Base-by-base conservation (phyloP, 2,113 vertebrate species). In the Aptenodytes forsteri region DNA sequence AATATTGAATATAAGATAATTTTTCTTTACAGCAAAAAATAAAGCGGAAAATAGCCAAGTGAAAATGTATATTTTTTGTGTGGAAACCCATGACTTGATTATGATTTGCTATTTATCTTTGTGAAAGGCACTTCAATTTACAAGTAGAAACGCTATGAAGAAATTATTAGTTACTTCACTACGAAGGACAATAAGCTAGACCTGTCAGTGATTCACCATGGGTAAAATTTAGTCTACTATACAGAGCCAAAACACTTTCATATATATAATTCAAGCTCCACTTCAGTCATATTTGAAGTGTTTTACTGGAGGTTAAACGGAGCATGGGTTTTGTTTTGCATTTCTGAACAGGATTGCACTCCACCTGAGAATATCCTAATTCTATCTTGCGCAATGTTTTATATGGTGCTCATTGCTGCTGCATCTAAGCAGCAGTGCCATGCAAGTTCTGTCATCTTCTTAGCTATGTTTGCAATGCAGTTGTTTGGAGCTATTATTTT, bases 271-370 rank as follows among this genome's bases (percentile, higher is more conserved):
- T 93, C 67, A 90, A 62, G 23, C 59, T 88, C 18, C 38, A 66
- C 38, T 88, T 86, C 78, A 73, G 71, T 36, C 1, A 0, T 61
- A 77, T 83, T 73, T 20, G 13, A 42, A 73, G 17, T 36, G 7
- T 56, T 72, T 93, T 83, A 88, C 44, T 52, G 40, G 40, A 90
- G 18, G 10, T 93, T 91, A 91, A 86, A 85, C 80, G 42, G 27
- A 69, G 13, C 32, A 77, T 42, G 16, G 29, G 14, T 38, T 90
- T 92, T 88, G 34, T 21, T 85, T 85, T 77, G 36, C 32, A 56
- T 83, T 92, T 92, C 82, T 88, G 54, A 91, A 87, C 5, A 13
- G 26, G 20, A n/a, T 11, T 72, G 26, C 23, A 65, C 36, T 93
- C 27, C 40, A 61, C 29, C 49, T 73, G 46, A 88, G 55, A 93